These are phyloP conservation scores for Brotogeris chrysoptera DNA, from an alignment of 2,797 vertebrate species.

Conservation along the genomic window DNA sequence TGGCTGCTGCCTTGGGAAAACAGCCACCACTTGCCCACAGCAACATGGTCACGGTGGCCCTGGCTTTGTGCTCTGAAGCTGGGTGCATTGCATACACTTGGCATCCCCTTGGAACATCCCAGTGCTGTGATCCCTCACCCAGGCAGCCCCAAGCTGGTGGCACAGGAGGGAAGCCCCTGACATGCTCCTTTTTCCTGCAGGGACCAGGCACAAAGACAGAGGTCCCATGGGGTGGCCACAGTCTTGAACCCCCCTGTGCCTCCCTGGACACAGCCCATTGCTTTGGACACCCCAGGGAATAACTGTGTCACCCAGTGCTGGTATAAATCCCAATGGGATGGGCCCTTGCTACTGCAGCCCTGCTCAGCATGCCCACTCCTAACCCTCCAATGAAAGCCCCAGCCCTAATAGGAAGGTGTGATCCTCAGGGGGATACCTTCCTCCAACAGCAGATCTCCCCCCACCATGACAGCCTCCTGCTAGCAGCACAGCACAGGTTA, in stretches of 20 bases:
- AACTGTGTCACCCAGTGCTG: rapidly evolving
- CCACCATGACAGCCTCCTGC: not conserved
- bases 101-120: not conserved
- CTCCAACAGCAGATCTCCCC: not conserved
- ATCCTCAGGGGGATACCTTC: not conserved
- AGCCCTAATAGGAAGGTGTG: not conserved
- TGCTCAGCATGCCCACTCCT: not conserved
- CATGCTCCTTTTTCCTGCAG: not conserved
- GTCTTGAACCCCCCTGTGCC: not conserved
- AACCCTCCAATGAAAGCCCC: not conserved
- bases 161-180: rapidly evolving
- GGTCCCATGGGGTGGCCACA: rapidly evolving
- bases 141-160: rapidly evolving
- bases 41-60: not conserved
- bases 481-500: not conserved
- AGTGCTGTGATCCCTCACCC: not conserved
- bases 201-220: not conserved
- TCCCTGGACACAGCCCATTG: rapidly evolving
- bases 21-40: not conserved
- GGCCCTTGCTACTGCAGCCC: not conserved
- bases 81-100: rapidly evolving
- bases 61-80: not conserved
- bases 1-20: not conserved
- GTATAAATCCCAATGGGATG: not conserved
- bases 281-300: rapidly evolving